Evolutionary conservation across 2,888 invertebrate species (phyloP).

Genomic region (Aquatica leii): DNA sequence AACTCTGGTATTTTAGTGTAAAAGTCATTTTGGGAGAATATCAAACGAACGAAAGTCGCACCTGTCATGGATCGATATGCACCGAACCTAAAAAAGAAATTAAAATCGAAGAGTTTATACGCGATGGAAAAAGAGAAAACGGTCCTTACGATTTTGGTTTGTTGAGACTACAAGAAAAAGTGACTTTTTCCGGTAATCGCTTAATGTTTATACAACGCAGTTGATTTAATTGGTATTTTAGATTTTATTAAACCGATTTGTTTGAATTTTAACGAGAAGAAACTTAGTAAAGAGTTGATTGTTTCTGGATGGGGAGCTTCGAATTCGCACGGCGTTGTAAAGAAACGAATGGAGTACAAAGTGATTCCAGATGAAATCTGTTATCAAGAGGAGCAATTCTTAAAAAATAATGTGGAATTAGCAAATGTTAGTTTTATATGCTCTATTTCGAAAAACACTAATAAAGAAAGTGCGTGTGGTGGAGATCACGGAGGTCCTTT

Average conservation of each 20-base stretch:
- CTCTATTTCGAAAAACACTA: not conserved
- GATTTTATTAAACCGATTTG: constrained; percentile 30
- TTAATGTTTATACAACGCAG: not conserved
- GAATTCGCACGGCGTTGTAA: constrained; percentile 12
- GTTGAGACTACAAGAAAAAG: constrained; percentile 13
- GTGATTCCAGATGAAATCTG: constrained; percentile 13
- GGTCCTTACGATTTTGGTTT: constrained; percentile 19
- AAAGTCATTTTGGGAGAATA: constrained; percentile 18
- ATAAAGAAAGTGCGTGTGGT: constrained; percentile 16
- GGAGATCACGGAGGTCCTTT: constrained; percentile 26
- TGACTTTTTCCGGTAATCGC: constrained; percentile 15
- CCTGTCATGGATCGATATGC: constrained; percentile 17
- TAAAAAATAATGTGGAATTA: constrained; percentile 17
- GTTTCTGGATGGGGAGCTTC: constrained; percentile 26
- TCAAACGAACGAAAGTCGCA: constrained; percentile 10
- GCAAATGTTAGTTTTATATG: constrained; percentile 18
- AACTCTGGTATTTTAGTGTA: constrained; percentile 4
- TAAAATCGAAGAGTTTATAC: constrained; percentile 11
- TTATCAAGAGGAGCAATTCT: not conserved
- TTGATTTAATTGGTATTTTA: not conserved
- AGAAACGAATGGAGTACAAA: constrained; percentile 20
- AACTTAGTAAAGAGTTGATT: not conserved
- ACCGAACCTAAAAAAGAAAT: constrained; percentile 3
- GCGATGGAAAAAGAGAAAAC: constrained; percentile 11
- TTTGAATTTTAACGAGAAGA: constrained; percentile 7